phyloP scores from a whole-genome alignment of 2,113 vertebrate genomes.

The Zosterops japonicus region DNA sequence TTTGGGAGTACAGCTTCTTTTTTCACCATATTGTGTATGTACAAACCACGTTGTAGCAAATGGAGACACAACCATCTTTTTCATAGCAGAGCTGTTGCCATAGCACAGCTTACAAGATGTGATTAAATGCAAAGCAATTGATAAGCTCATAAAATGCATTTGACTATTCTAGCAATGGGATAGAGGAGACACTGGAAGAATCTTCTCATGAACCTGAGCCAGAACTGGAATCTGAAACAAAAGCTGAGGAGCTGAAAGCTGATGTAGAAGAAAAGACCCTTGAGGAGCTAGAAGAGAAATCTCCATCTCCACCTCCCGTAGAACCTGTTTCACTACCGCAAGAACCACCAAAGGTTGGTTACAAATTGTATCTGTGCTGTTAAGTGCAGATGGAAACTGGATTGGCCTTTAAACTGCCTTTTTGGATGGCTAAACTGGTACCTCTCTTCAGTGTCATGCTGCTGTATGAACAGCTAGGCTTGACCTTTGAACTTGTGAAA shows the following conservation, averaged over 20 bases:
- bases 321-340: constrained; percentile 87
- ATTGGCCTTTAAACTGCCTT: neutral
- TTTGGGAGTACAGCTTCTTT: neutral
- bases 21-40: accelerated
- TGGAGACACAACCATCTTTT: neutral
- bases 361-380: neutral
- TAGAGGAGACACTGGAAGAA: constrained; percentile 82
- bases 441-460: neutral
- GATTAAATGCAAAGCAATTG: neutral
- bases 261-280: constrained; percentile 87
- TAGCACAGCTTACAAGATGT: neutral
- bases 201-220: constrained; percentile 79
- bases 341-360: constrained; percentile 89
- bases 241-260: constrained; percentile 85
- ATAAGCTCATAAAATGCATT: constrained; percentile 19
- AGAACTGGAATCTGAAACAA: constrained; percentile 79
- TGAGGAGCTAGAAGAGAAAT: constrained; percentile 91
- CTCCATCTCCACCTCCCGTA: constrained; percentile 85
- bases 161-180: constrained; percentile 76
- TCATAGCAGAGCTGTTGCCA: neutral
- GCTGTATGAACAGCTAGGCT: neutral
- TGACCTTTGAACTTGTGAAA: neutral
- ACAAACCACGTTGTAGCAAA: neutral
- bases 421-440: neutral
- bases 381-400: neutral